Conservation (phyloP, 2,888 invertebrate species). For the Lasioglossum morio region DNA sequence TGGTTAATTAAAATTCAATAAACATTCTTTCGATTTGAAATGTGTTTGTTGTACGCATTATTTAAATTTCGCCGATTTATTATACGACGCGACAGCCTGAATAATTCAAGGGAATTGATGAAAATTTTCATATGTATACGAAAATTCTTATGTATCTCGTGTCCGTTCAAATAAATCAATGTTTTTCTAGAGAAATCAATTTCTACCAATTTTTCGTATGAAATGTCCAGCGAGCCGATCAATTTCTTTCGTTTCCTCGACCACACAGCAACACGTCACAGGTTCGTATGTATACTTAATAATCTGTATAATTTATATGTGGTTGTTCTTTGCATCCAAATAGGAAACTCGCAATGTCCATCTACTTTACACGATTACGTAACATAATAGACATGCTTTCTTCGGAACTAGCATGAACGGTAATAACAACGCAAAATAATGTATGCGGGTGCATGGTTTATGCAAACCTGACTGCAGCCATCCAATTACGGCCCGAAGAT, state of each 20-base stretch:
- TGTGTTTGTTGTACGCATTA: neutral
- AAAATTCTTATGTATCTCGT: neutral
- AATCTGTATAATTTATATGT: constrained; percentile 61
- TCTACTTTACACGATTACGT: constrained; percentile 64
- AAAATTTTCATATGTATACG: neutral
- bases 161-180: neutral
- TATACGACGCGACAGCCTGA: neutral
- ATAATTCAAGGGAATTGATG: neutral
- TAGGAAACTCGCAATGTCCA: constrained; percentile 59
- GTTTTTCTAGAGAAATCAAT: neutral
- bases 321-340: constrained; percentile 59
- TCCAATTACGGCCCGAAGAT: constrained; percentile 9
- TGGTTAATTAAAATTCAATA: constrained; percentile 4
- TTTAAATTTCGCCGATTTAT: neutral
- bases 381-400: constrained; percentile 65
- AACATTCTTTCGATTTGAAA: neutral
- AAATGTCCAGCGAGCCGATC: constrained; percentile 16
- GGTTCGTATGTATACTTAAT: constrained; percentile 40
- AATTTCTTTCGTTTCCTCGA: constrained; percentile 5
- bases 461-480: constrained; percentile 39
- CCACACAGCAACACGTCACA: constrained; percentile 53
- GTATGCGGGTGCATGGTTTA: constrained; percentile 59
- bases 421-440: constrained; percentile 60
- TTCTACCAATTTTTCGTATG: neutral
- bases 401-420: constrained; percentile 65